Conservation (phyloP, 2,888 invertebrate genomes). For the Platycnemis pennipes region DNA sequence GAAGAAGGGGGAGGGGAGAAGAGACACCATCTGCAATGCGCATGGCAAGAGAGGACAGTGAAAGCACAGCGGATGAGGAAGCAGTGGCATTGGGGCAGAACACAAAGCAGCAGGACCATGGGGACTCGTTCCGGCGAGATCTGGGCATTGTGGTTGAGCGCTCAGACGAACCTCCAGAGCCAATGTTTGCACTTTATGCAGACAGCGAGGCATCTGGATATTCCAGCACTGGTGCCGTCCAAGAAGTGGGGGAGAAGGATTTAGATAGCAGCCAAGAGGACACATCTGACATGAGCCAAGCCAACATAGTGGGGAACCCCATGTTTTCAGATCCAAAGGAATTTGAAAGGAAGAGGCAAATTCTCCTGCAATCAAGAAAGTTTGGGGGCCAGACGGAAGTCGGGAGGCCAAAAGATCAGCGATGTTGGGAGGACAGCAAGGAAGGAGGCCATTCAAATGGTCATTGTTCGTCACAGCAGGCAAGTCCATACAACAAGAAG, state of each 20-base stretch:
- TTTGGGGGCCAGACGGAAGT: constrained; percentile 78
- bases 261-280: constrained; percentile 52
- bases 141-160: constrained; percentile 8
- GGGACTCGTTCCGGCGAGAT: constrained; percentile 70
- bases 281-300: constrained; percentile 86
- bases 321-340: constrained; percentile 85
- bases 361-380: constrained; percentile 77
- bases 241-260: constrained; percentile 45
- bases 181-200: constrained; percentile 74
- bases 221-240: constrained; percentile 75
- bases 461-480: constrained; percentile 68
- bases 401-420: constrained; percentile 73
- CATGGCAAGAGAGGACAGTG: constrained; percentile 34
- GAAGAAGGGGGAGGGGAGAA: not conserved
- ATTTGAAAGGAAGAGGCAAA: constrained; percentile 73
- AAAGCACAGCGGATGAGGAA: constrained; percentile 45
- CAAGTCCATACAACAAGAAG: constrained; percentile 78
- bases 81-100: not conserved
- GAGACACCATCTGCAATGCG: not conserved
- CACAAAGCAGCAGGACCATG: constrained; percentile 70
- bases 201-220: constrained; percentile 75
- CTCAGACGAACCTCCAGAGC: constrained; percentile 73
- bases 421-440: constrained; percentile 45
- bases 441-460: constrained; percentile 33
- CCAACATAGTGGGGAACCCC: constrained; percentile 93